Evolutionary conservation across 2,113 vertebrate species (phyloP).

Genomic region (Myocastor coypus): DNA sequence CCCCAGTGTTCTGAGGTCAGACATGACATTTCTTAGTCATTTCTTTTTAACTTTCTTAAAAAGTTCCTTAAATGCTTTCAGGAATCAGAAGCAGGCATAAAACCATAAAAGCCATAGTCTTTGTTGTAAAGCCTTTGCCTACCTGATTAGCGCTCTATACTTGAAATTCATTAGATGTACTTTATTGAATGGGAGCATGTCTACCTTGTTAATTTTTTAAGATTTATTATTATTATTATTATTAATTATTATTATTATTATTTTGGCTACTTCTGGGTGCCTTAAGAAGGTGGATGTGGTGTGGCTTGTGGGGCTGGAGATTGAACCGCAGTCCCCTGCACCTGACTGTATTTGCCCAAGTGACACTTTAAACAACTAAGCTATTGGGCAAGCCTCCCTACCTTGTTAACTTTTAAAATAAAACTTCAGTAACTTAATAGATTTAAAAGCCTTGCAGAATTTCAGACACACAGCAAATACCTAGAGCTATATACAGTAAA

Average conservation of each 20-base stretch:
- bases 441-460: not conserved
- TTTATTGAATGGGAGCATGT: not conserved
- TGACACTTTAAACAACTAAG: too few relatives aligned
- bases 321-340: too few relatives aligned
- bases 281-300: too few relatives aligned
- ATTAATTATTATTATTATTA: too few relatives aligned
- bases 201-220: not conserved
- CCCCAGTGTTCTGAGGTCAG: not conserved
- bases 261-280: too few relatives aligned
- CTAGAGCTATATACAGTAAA: too few relatives aligned
- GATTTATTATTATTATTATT: too few relatives aligned
- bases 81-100: not conserved
- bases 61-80: not conserved
- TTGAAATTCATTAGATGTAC: not conserved
- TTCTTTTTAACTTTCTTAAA: too few relatives aligned
- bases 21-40: not conserved
- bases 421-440: not conserved
- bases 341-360: too few relatives aligned
- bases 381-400: not conserved
- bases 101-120: not conserved
- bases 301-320: too few relatives aligned
- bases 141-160: too few relatives aligned
- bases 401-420: not conserved
- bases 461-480: not conserved
- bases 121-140: not conserved